These are phyloP conservation scores for Condylura cristata DNA, from an alignment of 2,113 vertebrate species.

Conservation along the genomic window DNA sequence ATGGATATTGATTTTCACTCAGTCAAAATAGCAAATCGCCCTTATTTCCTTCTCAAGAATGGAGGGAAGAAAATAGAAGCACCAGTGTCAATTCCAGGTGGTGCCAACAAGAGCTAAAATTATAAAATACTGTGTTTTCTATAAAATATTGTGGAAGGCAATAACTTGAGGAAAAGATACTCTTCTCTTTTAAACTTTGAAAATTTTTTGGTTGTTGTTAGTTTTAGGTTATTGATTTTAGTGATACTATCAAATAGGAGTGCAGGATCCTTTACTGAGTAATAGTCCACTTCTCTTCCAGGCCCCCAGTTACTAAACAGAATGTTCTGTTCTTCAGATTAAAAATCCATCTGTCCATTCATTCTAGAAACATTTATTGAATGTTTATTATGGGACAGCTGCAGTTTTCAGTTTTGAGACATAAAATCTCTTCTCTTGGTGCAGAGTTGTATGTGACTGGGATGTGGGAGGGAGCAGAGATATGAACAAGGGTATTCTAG, in stretches of 20 bases:
- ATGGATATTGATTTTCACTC: not conserved
- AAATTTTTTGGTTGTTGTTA: slow-evolving; percentile 4
- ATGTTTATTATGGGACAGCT: slow-evolving; percentile 21
- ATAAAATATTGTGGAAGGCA: not conserved
- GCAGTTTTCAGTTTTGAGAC: slow-evolving; percentile 29
- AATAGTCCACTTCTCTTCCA: not conserved
- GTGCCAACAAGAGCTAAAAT: not conserved
- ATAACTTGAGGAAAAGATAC: not conserved
- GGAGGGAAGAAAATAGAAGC: not conserved
- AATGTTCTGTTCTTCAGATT: slow-evolving; percentile 59
- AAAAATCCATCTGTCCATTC: slow-evolving; percentile 50
- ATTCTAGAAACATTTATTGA: slow-evolving; percentile 48
- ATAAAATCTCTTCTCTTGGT: not conserved
- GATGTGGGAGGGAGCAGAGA: not conserved
- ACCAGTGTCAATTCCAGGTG: not conserved
- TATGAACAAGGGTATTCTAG: not conserved
- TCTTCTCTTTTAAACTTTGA: slow-evolving; percentile 3
- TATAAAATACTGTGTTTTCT: not conserved
- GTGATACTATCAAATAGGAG: not conserved
- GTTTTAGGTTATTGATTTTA: slow-evolving; percentile 28
- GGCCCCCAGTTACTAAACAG: not conserved
- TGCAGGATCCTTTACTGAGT: not conserved
- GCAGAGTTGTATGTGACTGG: not conserved
- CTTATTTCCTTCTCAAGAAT: not conserved
- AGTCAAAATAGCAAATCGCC: not conserved